phyloP scores from a whole-genome alignment of 2,797 vertebrate species.

The Tauraco hartlaubi region DNA sequence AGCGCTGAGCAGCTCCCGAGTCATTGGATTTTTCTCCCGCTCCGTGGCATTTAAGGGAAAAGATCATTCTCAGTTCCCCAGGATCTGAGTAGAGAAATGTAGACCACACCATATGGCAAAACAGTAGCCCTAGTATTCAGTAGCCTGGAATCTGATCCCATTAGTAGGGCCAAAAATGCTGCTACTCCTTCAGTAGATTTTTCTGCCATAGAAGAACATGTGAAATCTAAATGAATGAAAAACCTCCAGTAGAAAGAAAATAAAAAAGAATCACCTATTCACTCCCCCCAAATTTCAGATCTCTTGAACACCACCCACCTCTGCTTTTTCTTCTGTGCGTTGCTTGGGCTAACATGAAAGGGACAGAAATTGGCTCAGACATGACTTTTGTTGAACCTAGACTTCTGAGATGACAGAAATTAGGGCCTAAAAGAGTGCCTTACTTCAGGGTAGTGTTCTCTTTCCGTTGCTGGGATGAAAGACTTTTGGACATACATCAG shows the following conservation, averaged over 20 bases:
- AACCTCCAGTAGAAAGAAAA: neutral
- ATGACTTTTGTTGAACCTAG: neutral
- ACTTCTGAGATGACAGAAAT: neutral
- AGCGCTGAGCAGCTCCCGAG: neutral
- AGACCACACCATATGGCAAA: rapidly evolving
- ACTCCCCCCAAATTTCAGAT: rapidly evolving
- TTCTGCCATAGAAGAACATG: neutral
- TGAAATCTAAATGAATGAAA: neutral
- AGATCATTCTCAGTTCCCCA: neutral
- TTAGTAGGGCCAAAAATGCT: neutral
- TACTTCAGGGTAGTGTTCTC: neutral
- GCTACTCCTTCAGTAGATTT: neutral
- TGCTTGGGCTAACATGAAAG: neutral
- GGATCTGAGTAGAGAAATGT: neutral
- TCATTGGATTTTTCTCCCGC: neutral
- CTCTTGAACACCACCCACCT: neutral
- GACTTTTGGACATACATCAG: neutral
- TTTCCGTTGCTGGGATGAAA: neutral
- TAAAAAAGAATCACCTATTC: neutral
- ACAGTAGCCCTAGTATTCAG: neutral
- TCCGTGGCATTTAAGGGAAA: neutral
- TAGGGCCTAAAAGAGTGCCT: neutral
- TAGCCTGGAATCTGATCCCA: neutral
- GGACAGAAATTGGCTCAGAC: neutral
- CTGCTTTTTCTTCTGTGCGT: neutral